These are phyloP conservation scores for Mus caroli DNA, from an alignment of 2,797 vertebrate species.

Conservation along the genomic window DNA sequence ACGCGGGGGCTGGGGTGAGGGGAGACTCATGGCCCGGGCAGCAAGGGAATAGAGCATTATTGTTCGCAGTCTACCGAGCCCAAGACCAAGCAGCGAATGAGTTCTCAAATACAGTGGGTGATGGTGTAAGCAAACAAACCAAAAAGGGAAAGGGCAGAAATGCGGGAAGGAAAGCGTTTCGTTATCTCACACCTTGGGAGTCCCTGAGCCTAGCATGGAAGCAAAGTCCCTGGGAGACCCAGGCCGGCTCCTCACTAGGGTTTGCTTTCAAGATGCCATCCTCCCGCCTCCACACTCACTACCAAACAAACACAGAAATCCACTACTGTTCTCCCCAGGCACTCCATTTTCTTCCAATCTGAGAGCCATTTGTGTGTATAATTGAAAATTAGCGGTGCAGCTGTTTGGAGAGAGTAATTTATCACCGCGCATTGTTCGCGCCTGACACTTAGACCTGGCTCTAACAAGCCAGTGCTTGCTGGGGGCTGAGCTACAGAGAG, in stretches of 20 bases:
- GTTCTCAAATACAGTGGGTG: constrained; percentile 43
- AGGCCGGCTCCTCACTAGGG: constrained; percentile 81
- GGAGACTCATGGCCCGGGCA: accelerated
- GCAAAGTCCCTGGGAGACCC: constrained; percentile 75
- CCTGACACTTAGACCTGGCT: constrained; percentile 97
- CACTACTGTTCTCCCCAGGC: constrained; percentile 93
- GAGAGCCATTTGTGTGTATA: constrained; percentile 99
- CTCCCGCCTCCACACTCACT: constrained; percentile 91
- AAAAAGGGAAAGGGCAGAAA: neutral
- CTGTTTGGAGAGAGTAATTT: constrained; percentile 99
- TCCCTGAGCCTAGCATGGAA: constrained; percentile 67
- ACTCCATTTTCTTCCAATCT: constrained; percentile 98
- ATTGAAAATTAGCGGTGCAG: constrained; percentile 99
- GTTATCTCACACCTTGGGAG: constrained; percentile 62
- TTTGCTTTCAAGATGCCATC: constrained; percentile 89
- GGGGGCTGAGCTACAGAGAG: constrained; percentile 94
- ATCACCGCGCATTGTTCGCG: constrained; percentile 98
- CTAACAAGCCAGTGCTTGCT: constrained; percentile 97
- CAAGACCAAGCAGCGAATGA: neutral
- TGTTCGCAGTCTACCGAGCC: neutral
- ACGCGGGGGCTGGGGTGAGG: no score
- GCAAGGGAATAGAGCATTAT: neutral
- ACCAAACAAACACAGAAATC: constrained; percentile 93
- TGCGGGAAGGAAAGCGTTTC: neutral
- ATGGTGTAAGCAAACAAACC: constrained; percentile 69